Conservation (phyloP, 2,888 invertebrate genomes). For the Gryllus longicercus region DNA sequence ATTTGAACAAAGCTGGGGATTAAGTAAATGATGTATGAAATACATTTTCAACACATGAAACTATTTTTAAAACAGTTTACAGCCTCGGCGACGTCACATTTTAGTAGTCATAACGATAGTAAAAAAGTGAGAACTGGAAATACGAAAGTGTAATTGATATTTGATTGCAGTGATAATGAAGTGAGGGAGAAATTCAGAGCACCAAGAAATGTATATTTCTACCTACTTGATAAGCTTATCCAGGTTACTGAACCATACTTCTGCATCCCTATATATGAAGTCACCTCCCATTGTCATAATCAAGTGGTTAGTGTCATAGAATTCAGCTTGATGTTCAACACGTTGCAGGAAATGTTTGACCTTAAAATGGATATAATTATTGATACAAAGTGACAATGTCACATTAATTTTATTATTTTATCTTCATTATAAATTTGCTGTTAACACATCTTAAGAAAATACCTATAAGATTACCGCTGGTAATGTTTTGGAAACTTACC, state of each 20-base stretch:
- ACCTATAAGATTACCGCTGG: not conserved
- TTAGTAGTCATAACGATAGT: too few species aligned
- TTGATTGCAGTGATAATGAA: not conserved
- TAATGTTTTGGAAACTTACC: conserved; percentile 52
- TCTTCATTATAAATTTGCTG: not conserved
- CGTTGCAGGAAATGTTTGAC: conserved; percentile 43
- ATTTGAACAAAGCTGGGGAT: too few species aligned
- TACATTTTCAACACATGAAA: too few species aligned
- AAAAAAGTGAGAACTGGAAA: too few species aligned
- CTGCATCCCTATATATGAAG: conserved; percentile 58
- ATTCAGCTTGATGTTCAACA: conserved; percentile 44
- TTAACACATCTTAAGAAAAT: not conserved
- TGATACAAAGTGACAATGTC: not conserved
- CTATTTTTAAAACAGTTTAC: too few species aligned
- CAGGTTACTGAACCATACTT: conserved; percentile 53
- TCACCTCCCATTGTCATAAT: conserved; percentile 65
- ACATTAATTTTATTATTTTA: not conserved
- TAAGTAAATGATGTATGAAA: too few species aligned
- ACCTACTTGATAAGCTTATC: conserved; percentile 46
- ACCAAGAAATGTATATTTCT: not conserved
- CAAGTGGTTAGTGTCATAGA: conserved; percentile 56
- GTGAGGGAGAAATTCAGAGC: not conserved
- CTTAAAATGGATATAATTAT: conserved; percentile 37
- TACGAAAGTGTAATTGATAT: too few species aligned
- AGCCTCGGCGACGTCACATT: too few species aligned